phyloP scores from a whole-genome alignment of 2,113 vertebrate species.

The Hypomesus transpacificus region DNA sequence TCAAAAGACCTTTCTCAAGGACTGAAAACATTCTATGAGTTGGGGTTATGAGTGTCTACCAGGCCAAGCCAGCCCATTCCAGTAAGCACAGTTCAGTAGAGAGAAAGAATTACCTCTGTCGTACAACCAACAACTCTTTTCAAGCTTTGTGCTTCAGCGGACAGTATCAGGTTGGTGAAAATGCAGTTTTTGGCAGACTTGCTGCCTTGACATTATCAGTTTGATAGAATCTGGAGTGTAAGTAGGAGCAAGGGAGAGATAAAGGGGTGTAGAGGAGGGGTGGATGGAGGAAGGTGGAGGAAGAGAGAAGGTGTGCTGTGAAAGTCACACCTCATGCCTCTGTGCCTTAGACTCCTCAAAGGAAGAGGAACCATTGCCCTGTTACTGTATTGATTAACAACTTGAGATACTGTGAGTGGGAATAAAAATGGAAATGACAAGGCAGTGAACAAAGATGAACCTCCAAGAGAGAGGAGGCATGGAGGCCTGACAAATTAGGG shows the following conservation, averaged over 20 bases:
- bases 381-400: conserved; percentile 57
- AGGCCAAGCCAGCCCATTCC: neutral
- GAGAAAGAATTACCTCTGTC: neutral
- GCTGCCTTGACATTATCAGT: conserved; percentile 6
- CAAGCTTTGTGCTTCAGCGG: no score
- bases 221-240: neutral
- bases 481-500: neutral
- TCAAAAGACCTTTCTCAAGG: no score
- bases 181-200: no score
- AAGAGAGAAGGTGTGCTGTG: neutral
- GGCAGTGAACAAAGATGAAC: conserved; percentile 39
- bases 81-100: neutral
- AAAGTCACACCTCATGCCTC: conserved; percentile 50
- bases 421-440: conserved; percentile 56
- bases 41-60: neutral
- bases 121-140: neutral
- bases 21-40: neutral
- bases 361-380: conserved; percentile 28
- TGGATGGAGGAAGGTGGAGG: neutral
- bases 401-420: conserved; percentile 37
- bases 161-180: no score
- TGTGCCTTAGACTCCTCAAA: conserved; percentile 32
- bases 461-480: neutral
- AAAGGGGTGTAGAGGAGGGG: neutral
- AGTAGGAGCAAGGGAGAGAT: neutral